Conservation (phyloP, 35 echinoderm and acorn worm species). For the Ophiothrix spiculata region DNA sequence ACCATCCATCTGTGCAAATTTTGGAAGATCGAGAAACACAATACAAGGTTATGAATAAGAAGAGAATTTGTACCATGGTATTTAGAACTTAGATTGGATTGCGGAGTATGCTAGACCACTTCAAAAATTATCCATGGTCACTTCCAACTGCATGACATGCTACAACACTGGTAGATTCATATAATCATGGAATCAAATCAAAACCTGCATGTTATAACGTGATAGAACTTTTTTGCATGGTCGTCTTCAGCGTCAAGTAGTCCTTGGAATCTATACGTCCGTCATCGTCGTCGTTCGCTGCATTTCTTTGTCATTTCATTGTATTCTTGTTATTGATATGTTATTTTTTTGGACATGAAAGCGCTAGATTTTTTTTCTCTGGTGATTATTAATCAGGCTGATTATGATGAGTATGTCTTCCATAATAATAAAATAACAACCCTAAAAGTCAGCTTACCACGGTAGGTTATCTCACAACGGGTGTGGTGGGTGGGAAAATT, state of each 20-base stretch:
- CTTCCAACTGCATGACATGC: background rate
- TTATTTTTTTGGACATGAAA: background rate
- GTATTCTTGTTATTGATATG: conserved; percentile 5
- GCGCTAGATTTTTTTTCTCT: conserved; percentile 1
- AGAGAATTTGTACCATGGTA: no score
- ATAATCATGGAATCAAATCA: background rate
- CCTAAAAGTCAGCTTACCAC: background rate
- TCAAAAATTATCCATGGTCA: background rate
- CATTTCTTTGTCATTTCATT: background rate
- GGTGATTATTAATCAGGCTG: conserved; percentile 14
- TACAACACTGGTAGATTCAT: background rate
- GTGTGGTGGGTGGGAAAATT: no score
- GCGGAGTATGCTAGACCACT: no score
- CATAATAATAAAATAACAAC: background rate
- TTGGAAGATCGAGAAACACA: no score
- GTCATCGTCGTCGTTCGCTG: background rate
- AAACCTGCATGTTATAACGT: background rate
- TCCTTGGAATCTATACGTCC: background rate
- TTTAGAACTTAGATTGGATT: no score
- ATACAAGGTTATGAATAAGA: no score
- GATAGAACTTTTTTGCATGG: background rate
- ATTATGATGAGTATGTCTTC: background rate
- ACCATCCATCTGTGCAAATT: no score
- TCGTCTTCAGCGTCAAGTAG: conserved; percentile 2
- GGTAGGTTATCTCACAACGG: background rate